Conservation (phyloP, 1,140 invertebrate species). For the Stegodyphus dumicola region DNA sequence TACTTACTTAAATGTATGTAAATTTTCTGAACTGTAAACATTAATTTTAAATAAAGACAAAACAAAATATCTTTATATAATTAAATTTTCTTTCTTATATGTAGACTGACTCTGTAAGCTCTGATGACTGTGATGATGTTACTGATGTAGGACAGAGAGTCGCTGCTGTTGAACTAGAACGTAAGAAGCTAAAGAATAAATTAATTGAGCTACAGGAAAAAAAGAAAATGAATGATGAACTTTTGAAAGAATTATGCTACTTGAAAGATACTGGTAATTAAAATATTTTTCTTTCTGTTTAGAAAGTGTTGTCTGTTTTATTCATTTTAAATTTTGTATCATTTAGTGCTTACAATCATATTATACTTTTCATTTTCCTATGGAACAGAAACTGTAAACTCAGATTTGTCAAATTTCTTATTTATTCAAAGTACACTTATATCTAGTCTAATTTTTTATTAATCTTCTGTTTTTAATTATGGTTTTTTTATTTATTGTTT, state of each 20-base stretch:
- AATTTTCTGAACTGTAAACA: no score
- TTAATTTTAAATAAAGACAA: no score
- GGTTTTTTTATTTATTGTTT: background rate
- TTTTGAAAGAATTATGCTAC: slow-evolving; percentile 5
- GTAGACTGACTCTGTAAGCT: slow-evolving; percentile 16
- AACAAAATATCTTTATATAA: no score
- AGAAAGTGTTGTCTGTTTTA: background rate
- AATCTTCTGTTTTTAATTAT: background rate
- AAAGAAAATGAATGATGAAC: slow-evolving; percentile 34
- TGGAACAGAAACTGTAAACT: background rate
- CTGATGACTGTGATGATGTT: slow-evolving; percentile 21
- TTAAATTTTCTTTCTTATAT: background rate
- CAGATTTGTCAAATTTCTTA: background rate
- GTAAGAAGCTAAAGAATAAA: slow-evolving; percentile 39
- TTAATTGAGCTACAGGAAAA: slow-evolving; percentile 32
- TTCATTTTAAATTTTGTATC: slow-evolving; percentile 1
- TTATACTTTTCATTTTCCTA: background rate
- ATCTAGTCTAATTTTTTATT: background rate
- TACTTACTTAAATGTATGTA: no score
- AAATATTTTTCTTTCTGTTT: slow-evolving; percentile 5
- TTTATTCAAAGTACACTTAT: background rate
- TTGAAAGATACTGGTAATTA: slow-evolving; percentile 19
- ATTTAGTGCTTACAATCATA: background rate
- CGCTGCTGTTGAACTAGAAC: slow-evolving; percentile 47
- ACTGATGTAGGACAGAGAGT: slow-evolving; percentile 5